Percentiles rank a stretch among this genome's conserved stretches.
These are phyloP conservation scores for Oscheius sp. DNA, from an alignment of 2,888 invertebrate species.

Conservation along the genomic window DNA sequence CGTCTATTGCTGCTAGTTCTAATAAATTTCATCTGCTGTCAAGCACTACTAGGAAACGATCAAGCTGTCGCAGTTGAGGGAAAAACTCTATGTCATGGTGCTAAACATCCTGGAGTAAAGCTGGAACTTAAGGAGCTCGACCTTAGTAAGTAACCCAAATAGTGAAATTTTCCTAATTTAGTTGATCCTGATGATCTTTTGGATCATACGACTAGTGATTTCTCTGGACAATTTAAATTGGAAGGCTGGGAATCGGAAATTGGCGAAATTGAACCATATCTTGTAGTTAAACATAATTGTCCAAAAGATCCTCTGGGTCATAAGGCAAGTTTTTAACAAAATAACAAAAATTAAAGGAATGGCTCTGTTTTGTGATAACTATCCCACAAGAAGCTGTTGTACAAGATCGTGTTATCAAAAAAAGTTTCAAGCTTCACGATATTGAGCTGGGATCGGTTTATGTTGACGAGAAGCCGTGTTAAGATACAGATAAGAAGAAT, in stretches of 20 bases:
- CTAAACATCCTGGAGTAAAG: background rate
- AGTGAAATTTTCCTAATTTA: background rate
- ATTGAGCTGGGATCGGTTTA: background rate
- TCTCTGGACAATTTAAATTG: background rate
- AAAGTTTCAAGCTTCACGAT: background rate
- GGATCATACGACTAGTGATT: background rate
- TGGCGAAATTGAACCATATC: constrained; percentile 1
- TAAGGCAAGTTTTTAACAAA: background rate
- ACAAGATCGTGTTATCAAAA: background rate
- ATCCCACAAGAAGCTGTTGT: background rate
- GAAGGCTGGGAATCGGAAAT: constrained; percentile 1
- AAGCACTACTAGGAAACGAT: too few species aligned
- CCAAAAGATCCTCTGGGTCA: background rate
- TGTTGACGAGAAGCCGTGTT: too few species aligned
- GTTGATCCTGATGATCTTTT: background rate
- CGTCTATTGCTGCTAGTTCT: too few species aligned
- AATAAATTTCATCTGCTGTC: too few species aligned
- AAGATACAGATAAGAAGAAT: too few species aligned
- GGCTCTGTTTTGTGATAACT: background rate
- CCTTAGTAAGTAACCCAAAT: background rate
- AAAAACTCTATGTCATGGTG: background rate
- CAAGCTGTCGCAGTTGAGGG: background rate
- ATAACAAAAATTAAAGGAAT: background rate
- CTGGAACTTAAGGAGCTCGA: background rate
- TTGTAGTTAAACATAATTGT: constrained; percentile 5